Evolutionary conservation across 1,140 invertebrate species (phyloP), one percentile per base, ranked within the genome.

Genomic region (Achatina immaculata): DNA sequence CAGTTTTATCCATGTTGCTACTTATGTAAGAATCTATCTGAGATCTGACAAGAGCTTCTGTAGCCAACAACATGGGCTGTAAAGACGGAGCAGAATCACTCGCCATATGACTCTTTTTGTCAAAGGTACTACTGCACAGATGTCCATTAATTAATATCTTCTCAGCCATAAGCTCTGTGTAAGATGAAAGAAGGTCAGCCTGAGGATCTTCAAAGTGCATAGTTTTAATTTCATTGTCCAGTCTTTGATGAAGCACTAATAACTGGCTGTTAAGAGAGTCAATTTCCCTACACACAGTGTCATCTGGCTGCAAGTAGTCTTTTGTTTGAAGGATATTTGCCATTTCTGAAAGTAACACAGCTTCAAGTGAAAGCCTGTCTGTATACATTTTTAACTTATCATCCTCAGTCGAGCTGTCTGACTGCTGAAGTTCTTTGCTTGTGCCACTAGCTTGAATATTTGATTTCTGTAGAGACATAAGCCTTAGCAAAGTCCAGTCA

Each of bases 331-430:
- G 78, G 42, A 90, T 75, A 62, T 87, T 84, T 24, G 87, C 84
- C 86, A 90, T 87, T 81, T 90, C 88, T 38, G 86, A 86, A 21
- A 90, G 79, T 73, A 90, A 84, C 48, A 89, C 85, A 58, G 89
- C 86, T 77, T 90, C 89, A 74, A 90, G 82, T 28, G 89, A 86
- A 0, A 90, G 81, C 58, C 84, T 84, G 77, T 90, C 88, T 42
- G 87, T 86, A 86, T 87, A 90, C 0, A 85, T 28, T 73, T 86
- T 84, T n/a, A 89, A 80, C 36, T 88, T 86, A n/a, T 86, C 86
- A 45, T 85, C 80, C n/a, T 83, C 66, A 24, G 42, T 45, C 24
- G 2, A 43, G 21, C 51, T 38, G n/a, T 76, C 78, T 9, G 65
- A 42, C 4, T 43, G 24, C 4, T 40, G 66, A 73, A 38, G 11